Evolutionary conservation across 2,888 invertebrate genomes (phyloP), one percentile per base, ranked within the genome.

Genomic region (Serrognathus titanus): DNA sequence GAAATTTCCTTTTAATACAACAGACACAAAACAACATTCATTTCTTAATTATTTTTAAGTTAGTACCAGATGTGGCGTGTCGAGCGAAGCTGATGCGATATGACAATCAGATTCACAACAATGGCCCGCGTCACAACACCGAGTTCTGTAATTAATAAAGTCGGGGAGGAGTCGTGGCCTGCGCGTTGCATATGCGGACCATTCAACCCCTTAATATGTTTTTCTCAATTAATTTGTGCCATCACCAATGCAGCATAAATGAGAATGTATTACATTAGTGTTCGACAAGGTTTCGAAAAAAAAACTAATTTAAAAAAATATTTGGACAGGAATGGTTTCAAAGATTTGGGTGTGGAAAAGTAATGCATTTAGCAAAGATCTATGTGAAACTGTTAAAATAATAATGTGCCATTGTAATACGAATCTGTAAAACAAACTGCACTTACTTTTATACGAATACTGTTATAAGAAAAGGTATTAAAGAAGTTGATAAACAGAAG

Each of bases 131-230:
- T 76, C 75, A 75, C 74, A 74, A 74, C 75, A 75, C 72, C 71
- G 69, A 73, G 73, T 74, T 73, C 67, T 63, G 75, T 76, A 76
- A 76, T 76, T 76, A 76, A 75, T 75, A 75, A 74, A 75, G 71
- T 71, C 71, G 71, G 66, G 64, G 66, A 62, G 62, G 66, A 55
- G 43, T 43, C 43, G 43, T 43, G 43, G 43, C 43, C 43, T 43
- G 43, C 53, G 46, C 52, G 41, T 52, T 58, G 59, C 60, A 59
- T 55, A 57, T 56, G 51, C 54, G 48, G 47, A 56, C 54, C 47
- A 47, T 41, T 43, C 43, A 43, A 16, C 58, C 58, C 48, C 43
- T 41, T 43, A 10, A 37, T 48, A 16, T 48, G 49, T 47, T 58
- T 53, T 37, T 16, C 12, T 43, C 43, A 16, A 43, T 43, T 43